Percentiles rank a stretch among this genome's conserved stretches.
phyloP scores from a whole-genome alignment of 2,113 vertebrate genomes.

The Emberiza fucata region DNA sequence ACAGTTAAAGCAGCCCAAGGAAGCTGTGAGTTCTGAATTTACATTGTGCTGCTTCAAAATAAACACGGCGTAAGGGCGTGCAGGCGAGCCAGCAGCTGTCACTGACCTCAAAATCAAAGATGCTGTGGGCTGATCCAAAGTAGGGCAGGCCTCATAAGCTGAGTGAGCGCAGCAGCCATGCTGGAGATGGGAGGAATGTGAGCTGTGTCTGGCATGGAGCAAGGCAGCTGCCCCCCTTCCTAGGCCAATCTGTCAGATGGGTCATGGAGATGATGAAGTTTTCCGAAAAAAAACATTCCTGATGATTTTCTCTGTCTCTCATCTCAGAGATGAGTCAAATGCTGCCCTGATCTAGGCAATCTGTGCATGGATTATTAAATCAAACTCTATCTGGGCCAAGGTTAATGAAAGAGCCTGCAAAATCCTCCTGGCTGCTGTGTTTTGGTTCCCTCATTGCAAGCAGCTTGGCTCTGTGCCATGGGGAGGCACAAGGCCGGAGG shows the following conservation, averaged over 20 bases:
- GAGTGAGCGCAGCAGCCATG: accelerated
- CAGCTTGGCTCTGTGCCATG: background rate
- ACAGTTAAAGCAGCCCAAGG: background rate
- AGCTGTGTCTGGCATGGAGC: background rate
- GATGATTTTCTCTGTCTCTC: background rate
- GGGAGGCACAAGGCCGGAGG: background rate
- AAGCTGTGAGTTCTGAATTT: background rate
- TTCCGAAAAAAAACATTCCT: background rate
- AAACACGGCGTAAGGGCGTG: background rate
- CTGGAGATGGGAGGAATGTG: background rate
- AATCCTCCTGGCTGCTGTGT: background rate
- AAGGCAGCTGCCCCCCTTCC: background rate
- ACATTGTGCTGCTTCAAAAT: background rate
- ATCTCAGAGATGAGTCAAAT: background rate
- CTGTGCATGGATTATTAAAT: constrained; percentile 26
- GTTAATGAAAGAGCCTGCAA: constrained; percentile 45
- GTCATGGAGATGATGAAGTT: background rate
- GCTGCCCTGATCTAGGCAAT: constrained; percentile 11
- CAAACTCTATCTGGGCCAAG: constrained; percentile 46
- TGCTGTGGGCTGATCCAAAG: background rate
- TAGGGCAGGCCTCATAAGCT: background rate
- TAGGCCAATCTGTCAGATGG: background rate
- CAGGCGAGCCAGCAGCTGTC: background rate
- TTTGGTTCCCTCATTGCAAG: background rate
- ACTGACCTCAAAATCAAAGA: background rate